Conservation (phyloP, 2,113 vertebrate species). For the Oreochromis aureus region DNA sequence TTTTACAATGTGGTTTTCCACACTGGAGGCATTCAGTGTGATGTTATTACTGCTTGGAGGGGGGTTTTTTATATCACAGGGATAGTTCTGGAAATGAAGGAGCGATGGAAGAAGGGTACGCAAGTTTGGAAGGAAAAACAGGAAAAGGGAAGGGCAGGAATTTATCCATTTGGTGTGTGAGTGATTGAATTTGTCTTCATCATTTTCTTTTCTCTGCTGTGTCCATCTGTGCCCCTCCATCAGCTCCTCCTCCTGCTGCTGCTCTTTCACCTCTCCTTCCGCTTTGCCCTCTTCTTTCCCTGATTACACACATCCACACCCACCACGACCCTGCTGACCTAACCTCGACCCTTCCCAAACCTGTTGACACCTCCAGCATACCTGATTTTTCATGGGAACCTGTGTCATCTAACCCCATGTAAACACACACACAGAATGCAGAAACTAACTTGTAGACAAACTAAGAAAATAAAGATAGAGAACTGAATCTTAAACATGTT, state of each 20-base stretch:
- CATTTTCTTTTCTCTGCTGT: conserved; percentile 41
- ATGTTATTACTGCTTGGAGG: conserved; percentile 4
- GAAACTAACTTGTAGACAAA: background rate
- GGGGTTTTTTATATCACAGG: background rate
- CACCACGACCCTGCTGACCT: conserved; percentile 48
- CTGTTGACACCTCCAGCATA: conserved; percentile 58
- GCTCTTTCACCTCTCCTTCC: conserved; percentile 41
- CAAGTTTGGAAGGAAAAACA: background rate
- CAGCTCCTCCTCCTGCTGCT: conserved; percentile 31
- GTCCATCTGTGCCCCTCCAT: conserved; percentile 60
- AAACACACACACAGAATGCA: background rate
- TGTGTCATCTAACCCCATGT: background rate
- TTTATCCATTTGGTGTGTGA: conserved; percentile 10
- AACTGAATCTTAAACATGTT: background rate
- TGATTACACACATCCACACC: background rate
- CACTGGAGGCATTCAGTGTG: conserved; percentile 27
- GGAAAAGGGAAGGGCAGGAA: background rate
- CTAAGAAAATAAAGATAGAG: background rate
- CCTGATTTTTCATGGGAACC: conserved; percentile 71
- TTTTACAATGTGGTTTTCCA: conserved; percentile 34
- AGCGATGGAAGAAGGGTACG: background rate
- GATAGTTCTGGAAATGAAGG: background rate
- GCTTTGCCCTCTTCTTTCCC: conserved; percentile 16
- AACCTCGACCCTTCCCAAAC: conserved; percentile 48
- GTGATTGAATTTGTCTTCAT: conserved; percentile 30